phyloP scores from a whole-genome alignment of 2,113 vertebrate genomes.

The Chitala chitala region DNA sequence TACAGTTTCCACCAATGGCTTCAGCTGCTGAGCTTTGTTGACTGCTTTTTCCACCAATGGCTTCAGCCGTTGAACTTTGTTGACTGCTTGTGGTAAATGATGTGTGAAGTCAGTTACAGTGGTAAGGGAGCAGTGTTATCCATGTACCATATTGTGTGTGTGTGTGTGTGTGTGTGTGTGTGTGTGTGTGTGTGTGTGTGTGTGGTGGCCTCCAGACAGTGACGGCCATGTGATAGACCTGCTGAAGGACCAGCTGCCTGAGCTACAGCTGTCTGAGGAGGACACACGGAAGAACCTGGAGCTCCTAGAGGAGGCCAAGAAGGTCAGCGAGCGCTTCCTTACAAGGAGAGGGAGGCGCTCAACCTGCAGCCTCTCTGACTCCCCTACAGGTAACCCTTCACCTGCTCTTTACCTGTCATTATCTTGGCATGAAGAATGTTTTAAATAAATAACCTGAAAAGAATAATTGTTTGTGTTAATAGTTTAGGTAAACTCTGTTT shows the following conservation, averaged over 20 bases:
- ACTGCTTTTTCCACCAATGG: too few species aligned
- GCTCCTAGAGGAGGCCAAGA: conserved; percentile 89
- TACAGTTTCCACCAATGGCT: too few species aligned
- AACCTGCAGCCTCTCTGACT: conserved; percentile 74
- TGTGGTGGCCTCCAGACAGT: conserved; percentile 66
- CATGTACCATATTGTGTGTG: neutral
- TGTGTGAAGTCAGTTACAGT: too few species aligned
- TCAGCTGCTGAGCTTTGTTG: too few species aligned
- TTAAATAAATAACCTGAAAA: too few species aligned
- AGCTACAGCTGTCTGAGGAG: conserved; percentile 86
- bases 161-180: neutral
- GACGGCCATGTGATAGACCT: conserved; percentile 84
- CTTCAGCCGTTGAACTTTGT: too few species aligned
- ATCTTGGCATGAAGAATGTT: too few species aligned
- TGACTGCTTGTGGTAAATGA: too few species aligned
- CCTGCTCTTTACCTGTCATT: neutral
- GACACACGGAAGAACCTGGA: conserved; percentile 92
- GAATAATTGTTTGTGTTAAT: too few species aligned
- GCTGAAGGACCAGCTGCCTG: conserved; percentile 83
- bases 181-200: conserved; percentile 9
- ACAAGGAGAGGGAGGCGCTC: conserved; percentile 82
- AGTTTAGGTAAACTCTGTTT: too few species aligned
- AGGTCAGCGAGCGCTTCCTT: conserved; percentile 84
- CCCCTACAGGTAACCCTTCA: conserved; percentile 67
- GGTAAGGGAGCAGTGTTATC: neutral